phyloP scores from a whole-genome alignment of 1,140 invertebrate genomes.

The Riptortus pedestris region DNA sequence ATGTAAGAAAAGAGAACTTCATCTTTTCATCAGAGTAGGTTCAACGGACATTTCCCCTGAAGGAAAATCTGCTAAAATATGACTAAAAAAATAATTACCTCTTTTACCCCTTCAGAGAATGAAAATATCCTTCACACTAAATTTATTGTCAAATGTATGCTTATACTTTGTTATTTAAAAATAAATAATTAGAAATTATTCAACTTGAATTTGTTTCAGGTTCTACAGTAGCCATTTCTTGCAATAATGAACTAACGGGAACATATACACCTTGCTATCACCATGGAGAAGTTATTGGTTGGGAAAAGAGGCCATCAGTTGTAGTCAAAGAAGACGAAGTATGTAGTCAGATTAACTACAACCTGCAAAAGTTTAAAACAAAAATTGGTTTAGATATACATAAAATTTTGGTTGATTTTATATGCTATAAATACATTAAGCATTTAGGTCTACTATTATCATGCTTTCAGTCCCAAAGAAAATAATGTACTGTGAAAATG shows the following conservation, averaged over 20 bases:
- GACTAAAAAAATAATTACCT: background rate
- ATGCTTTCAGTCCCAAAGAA: too few species aligned
- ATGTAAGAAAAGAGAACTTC: too few species aligned
- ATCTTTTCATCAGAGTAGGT: too few species aligned
- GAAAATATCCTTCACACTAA: background rate
- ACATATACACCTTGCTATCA: constrained; percentile 26
- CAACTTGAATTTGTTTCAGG: background rate
- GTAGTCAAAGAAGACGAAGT: constrained; percentile 20
- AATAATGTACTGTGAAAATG: too few species aligned
- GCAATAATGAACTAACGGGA: constrained; percentile 18
- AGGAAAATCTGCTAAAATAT: too few species aligned
- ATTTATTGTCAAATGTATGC: background rate
- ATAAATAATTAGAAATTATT: background rate
- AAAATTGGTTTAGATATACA: background rate
- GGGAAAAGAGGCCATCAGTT: constrained; percentile 20
- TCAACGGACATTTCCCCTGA: too few species aligned
- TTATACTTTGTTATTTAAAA: background rate
- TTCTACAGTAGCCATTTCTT: constrained; percentile 21
- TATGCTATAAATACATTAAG: background rate
- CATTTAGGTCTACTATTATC: too few species aligned
- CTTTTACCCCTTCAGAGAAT: background rate
- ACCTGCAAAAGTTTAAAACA: too few species aligned
- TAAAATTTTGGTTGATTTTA: background rate
- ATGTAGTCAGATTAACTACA: too few species aligned
- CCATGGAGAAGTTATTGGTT: constrained; percentile 26